Base-by-base conservation (phyloP, 1,140 invertebrate genomes). In the Heliconius hermathena region DNA sequence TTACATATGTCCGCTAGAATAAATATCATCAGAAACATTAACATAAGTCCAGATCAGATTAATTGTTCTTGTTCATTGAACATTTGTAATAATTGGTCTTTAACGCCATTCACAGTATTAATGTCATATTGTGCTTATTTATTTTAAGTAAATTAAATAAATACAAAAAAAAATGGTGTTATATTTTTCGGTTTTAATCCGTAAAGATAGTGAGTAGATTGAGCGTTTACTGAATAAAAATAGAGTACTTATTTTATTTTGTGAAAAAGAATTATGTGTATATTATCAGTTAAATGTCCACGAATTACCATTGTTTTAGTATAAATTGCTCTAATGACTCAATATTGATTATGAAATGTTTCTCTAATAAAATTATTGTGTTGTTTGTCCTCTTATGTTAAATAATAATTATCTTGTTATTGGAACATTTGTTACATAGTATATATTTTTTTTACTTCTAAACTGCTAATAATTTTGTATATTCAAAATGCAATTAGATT, bases 61-160 rank as follows among this genome's bases (percentile, higher is more conserved):
- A 60, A 60, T 60, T 60, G 54, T 26, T 60, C n/a, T 66, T 66
- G 60, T 66, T 66, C 60, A 66, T 13, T 66, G 60, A 29, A 29
- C 13, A 29, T 29, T 29, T 66, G 29, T 16, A 60, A 29, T 29
- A 16, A 66, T 13, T 66, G 54, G 8, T 26, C 9, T 66, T 26
- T 66, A 26, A 66, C 26, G 13, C 26, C 60, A 66, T 26, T 66
- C 11, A 13, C 60, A 66, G 9, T 66, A 29, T 66, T 4, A 22
- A 9, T 57, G n/a, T 57, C 9, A 22, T 54, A 22, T 46, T 5
- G 4, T 13, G 57, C 22, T 60, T 22, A 9, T 60, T 26, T 3
- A 29, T 26, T 66, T 66, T 29, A 66, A 66, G 3, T 26, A 66
- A 29, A 66, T 26, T 3, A 29, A 26, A 66, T 66, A 29, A 66